Evolutionary conservation across 2,113 vertebrate genomes (phyloP).

Genomic region (Lophotis ruficrista): DNA sequence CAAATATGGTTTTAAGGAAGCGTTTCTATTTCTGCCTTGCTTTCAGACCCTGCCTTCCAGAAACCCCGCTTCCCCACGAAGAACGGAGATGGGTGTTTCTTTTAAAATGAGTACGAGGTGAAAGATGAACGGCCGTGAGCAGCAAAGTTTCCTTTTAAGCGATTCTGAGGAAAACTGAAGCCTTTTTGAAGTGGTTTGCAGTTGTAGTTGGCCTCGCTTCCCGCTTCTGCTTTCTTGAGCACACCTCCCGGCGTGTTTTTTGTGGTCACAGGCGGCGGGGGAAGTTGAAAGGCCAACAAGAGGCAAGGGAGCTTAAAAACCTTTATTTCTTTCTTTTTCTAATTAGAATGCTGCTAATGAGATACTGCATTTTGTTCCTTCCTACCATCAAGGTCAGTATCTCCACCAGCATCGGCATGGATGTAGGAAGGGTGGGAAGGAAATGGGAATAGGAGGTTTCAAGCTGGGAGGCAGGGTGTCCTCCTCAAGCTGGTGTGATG

Average conservation of each 20-base stretch:
- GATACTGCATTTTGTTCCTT: background rate
- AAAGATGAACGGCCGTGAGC: background rate
- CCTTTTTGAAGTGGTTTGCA: conserved; percentile 39
- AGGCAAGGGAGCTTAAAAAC: conserved; percentile 1
- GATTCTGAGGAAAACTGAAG: background rate
- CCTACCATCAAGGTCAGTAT: background rate
- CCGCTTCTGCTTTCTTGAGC: conserved; percentile 7
- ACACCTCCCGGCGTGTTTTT: background rate
- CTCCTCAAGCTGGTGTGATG: background rate
- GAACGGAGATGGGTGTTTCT: background rate
- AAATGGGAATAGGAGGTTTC: background rate
- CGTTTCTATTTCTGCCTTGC: background rate
- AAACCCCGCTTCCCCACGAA: background rate
- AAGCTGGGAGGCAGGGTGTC: background rate
- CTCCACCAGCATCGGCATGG: background rate
- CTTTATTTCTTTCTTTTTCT: background rate
- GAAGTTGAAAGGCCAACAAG: background rate
- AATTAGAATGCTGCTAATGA: background rate
- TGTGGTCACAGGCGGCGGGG: background rate
- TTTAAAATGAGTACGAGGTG: background rate
- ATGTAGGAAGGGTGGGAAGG: background rate
- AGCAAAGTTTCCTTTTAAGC: background rate
- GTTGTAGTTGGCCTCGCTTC: conserved; percentile 1
- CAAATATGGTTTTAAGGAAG: background rate
- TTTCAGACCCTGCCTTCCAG: conserved; percentile 15